Evolutionary conservation across 2,113 vertebrate species (phyloP), one percentile per base, ranked within the genome.

Genomic region (Microtus richardsoni): DNA sequence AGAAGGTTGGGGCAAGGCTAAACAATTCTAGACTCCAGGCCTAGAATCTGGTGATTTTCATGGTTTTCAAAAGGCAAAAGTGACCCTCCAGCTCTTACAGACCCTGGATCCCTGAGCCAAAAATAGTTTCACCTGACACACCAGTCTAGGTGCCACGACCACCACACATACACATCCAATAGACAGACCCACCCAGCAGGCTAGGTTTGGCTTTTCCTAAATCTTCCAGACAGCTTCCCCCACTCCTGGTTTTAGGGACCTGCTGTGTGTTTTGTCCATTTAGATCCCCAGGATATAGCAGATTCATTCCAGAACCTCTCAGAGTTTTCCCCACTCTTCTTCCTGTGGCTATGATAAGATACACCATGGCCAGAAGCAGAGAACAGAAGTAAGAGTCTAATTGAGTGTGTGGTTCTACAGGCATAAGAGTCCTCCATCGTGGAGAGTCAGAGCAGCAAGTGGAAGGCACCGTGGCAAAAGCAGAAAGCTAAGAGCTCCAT

Each of bases 151-250:
- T 16, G 10, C 19, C 9, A 3, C 17, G 7, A 12, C 16, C 9
- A 22, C 2, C 33, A 10, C 19, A 7, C 2, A 10, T 1, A 5
- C 13, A 8, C 12, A 10, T 30, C 74, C 26, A 2, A 17, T 60
- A 52, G 58, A 30, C 0, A 49, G 71, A 36, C 3, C 28, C 41
- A 12, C 7, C 68, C 52, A 17, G 2, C 11, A 87, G 68, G 49
- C 28, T 5, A 6, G 52, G 0, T 8, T 2, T 3, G 13, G 30
- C 5, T 64, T 78, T 33, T 22, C 70, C 12, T 7, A 24, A 24
- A 21, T 3, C 33, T 78, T 21, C 58, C 17, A 14, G 39, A 13
- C 0, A 73, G 13, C 4, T 7, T 17, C 39, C 26, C 58, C 58
- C 1, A 58, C 13, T 36, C 24, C 6, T 5, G 7, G 4, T 33